Percentiles rank a stretch among this genome's conserved stretches.
These are phyloP conservation scores for Raja brachyura DNA, from an alignment of 2,113 vertebrate species.

Conservation along the genomic window DNA sequence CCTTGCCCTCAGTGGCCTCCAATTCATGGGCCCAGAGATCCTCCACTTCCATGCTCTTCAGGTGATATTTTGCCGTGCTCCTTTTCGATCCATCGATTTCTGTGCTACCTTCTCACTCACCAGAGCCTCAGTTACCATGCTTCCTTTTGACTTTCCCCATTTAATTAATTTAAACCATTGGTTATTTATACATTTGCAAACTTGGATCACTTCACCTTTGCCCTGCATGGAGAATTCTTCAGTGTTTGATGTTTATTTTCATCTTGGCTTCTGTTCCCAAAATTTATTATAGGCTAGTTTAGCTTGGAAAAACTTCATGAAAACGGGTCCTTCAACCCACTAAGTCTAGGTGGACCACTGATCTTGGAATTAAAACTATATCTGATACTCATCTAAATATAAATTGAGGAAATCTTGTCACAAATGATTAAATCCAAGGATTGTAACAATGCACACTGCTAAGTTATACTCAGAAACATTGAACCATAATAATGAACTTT, in stretches of 20 bases:
- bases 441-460: not conserved
- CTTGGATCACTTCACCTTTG: not conserved
- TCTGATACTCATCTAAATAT: not conserved
- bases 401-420: not conserved
- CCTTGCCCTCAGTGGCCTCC: no score
- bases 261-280: not conserved
- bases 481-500: conserved; percentile 27
- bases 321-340: no score
- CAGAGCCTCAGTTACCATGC: no score
- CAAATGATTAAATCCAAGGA: not conserved
- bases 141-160: no score
- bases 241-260: not conserved
- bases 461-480: not conserved
- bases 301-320: no score
- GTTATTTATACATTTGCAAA: not conserved
- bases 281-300: no score
- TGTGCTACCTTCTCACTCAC: no score
- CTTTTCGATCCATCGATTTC: no score
- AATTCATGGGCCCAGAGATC: no score
- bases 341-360: no score
- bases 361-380: not conserved
- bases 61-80: no score
- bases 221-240: not conserved
- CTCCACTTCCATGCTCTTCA: no score
- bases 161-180: not conserved